Evolutionary conservation across 2,888 invertebrate species (phyloP).

Genomic region (Hydrotaea cyrtoneurina): DNA sequence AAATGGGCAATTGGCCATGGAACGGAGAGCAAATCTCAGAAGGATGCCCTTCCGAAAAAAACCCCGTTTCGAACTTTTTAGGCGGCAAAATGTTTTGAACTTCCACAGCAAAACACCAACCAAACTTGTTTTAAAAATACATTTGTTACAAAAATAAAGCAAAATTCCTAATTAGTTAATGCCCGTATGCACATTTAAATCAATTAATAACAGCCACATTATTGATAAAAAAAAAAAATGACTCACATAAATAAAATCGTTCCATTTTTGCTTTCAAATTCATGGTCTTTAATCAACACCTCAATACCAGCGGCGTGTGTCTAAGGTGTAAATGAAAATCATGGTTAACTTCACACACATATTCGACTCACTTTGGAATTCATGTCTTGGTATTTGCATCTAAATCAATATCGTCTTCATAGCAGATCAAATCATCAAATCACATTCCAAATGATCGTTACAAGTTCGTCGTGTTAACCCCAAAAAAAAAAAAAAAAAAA

Average conservation of each 20-base stretch:
- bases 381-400: too few species aligned
- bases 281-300: conserved; percentile 48
- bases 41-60: background rate
- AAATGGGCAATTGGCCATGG: background rate
- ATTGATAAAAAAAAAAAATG: too few species aligned
- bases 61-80: background rate
- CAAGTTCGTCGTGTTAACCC: background rate
- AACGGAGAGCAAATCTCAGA: background rate
- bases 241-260: background rate
- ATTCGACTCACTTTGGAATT: too few species aligned
- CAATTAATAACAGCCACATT: background rate
- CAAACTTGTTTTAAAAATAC: background rate
- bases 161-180: background rate
- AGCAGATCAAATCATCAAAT: too few species aligned
- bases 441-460: background rate
- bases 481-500: too few species aligned
- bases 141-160: background rate
- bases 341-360: conserved; percentile 2
- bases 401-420: too few species aligned
- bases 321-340: conserved; percentile 20
- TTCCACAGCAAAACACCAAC: background rate
- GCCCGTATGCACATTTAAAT: background rate
- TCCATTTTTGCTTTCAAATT: conserved; percentile 8
- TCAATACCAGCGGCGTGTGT: background rate
- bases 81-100: background rate